Percentiles rank a stretch among this genome's conserved stretches.
Conservation (phyloP, 2,797 vertebrate species). For the Trichosurus vulpecula region DNA sequence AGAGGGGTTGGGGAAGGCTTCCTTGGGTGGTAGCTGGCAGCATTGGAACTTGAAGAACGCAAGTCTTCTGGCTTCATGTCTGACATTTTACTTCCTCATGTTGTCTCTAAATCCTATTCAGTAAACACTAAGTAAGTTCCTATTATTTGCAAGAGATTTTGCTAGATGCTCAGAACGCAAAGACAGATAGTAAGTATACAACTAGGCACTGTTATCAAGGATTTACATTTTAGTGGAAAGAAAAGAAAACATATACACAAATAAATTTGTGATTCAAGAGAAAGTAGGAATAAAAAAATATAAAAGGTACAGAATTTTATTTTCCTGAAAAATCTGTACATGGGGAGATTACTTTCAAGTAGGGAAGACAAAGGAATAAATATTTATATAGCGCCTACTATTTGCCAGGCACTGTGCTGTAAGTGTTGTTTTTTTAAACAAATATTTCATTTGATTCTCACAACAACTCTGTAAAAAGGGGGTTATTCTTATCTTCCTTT, state of each 20-base stretch:
- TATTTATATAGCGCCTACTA: neutral
- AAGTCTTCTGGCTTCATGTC: neutral
- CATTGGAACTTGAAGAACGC: neutral
- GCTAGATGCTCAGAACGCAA: neutral
- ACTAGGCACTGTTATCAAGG: neutral
- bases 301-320: neutral
- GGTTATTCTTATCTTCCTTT: neutral
- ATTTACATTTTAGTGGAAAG: neutral
- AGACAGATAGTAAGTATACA: neutral
- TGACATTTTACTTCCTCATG: neutral
- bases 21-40: neutral
- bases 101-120: neutral
- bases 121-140: neutral
- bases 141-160: neutral
- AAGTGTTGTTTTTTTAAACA: neutral
- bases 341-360: neutral
- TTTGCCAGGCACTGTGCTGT: neutral
- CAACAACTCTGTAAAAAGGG: neutral
- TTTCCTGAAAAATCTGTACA: neutral
- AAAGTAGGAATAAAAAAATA: neutral
- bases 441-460: neutral
- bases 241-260: neutral
- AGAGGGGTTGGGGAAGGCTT: neutral
- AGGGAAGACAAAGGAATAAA: neutral
- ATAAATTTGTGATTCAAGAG: neutral